phyloP scores from a whole-genome alignment of 2,113 vertebrate genomes.

The Albula goreensis region DNA sequence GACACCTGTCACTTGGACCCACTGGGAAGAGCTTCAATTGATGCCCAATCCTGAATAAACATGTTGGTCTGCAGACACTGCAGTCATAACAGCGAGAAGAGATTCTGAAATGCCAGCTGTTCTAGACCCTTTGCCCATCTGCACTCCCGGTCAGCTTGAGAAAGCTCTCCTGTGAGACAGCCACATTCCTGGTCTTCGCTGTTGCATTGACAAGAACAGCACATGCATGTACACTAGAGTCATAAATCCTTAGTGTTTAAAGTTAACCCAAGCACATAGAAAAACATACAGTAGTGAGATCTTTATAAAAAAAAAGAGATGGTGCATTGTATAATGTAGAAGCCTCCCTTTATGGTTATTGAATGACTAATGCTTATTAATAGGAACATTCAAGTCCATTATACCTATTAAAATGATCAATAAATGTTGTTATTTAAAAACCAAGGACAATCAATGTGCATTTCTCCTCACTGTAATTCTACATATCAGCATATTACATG shows the following conservation, averaged over 20 bases:
- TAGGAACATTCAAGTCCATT: not conserved
- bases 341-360: not conserved
- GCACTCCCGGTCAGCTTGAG: slow-evolving; percentile 16
- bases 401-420: too few species aligned
- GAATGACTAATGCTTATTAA: not conserved
- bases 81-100: not conserved
- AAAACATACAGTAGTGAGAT: not conserved
- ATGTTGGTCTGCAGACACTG: not conserved
- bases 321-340: not conserved
- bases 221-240: not conserved
- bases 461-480: too few species aligned
- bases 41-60: slow-evolving; percentile 7
- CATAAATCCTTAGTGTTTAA: not conserved
- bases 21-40: not conserved
- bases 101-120: slow-evolving; percentile 33
- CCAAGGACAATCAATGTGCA: too few species aligned
- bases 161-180: slow-evolving; percentile 1
- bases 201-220: not conserved
- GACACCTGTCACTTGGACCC: not conserved
- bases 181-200: not conserved
- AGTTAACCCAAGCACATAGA: not conserved
- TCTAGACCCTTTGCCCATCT: slow-evolving; percentile 1
- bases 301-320: not conserved
- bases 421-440: too few species aligned
- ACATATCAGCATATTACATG: too few species aligned